phyloP scores from a whole-genome alignment of 2,888 invertebrate genomes.

The Diadegma fenestrale region DNA sequence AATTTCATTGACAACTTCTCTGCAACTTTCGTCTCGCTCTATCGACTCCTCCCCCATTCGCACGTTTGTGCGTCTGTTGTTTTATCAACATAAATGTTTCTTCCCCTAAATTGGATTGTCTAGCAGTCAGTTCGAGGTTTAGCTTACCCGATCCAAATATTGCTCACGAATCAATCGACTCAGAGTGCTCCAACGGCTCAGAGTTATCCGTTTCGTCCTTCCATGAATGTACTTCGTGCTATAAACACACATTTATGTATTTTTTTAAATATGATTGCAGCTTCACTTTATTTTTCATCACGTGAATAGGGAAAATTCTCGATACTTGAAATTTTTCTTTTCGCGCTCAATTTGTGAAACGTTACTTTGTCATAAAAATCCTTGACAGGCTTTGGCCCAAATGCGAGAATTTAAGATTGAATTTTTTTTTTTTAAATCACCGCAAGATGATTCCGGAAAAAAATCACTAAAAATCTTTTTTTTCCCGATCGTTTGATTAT shows the following conservation, averaged over 20 bases:
- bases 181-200: slow-evolving; percentile 15
- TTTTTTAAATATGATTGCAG: not conserved
- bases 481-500: not conserved
- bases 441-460: not conserved
- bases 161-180: slow-evolving; percentile 49
- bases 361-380: not conserved
- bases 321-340: not conserved
- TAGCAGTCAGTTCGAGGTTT: slow-evolving; percentile 13
- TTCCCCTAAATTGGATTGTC: slow-evolving; percentile 45
- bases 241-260: not conserved
- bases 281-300: not conserved
- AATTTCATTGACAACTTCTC: slow-evolving; percentile 42
- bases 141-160: slow-evolving; percentile 49
- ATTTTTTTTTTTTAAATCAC: no score
- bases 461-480: no score
- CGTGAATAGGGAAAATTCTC: not conserved
- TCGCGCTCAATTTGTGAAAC: not conserved
- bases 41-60: not conserved
- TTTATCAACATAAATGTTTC: slow-evolving; percentile 1
- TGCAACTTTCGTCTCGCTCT: not conserved
- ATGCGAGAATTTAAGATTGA: not conserved
- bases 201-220: slow-evolving; percentile 10
- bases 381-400: not conserved
- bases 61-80: slow-evolving; percentile 14
- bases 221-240: not conserved